Conservation (phyloP, 1,140 invertebrate genomes). For the Nixonia krombeini region DNA sequence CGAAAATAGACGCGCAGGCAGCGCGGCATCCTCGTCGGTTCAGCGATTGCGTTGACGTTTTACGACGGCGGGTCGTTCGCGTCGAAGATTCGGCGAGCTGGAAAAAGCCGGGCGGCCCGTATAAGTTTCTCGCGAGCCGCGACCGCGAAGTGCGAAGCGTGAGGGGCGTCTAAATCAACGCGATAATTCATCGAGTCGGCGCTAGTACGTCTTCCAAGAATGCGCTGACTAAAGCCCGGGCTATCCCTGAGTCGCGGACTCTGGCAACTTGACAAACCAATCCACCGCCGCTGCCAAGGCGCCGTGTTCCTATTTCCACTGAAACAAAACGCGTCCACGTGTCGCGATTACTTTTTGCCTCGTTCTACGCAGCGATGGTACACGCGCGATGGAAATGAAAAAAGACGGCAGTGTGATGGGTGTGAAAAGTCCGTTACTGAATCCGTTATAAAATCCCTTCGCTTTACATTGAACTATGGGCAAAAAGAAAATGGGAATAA, state of each 20-base stretch:
- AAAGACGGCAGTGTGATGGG: too few relatives aligned
- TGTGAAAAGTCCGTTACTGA: too few relatives aligned
- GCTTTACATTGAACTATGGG: too few relatives aligned
- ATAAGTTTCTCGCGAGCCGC: constrained; percentile 13
- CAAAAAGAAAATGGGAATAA: neutral
- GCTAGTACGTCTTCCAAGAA: constrained; percentile 56
- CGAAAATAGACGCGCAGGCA: constrained; percentile 35
- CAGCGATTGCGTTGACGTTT: constrained; percentile 24
- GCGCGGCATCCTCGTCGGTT: constrained; percentile 6
- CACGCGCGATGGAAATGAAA: too few relatives aligned
- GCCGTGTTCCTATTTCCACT: constrained; percentile 67
- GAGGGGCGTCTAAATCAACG: constrained; percentile 56
- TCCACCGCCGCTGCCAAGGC: constrained; percentile 61
- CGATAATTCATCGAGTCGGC: constrained; percentile 59
- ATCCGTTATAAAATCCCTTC: too few relatives aligned
- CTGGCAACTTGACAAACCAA: constrained; percentile 68
- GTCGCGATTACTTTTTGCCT: too few relatives aligned
- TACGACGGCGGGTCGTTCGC: constrained; percentile 10
- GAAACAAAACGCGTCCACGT: constrained; percentile 64
- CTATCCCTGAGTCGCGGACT: constrained; percentile 53
- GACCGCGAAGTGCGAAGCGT: neutral
- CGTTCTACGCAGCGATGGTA: too few relatives aligned
- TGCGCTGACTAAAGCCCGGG: constrained; percentile 59
- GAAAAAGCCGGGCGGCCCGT: constrained; percentile 6
- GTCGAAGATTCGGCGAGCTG: constrained; percentile 1